Conservation (phyloP, 2,888 invertebrate genomes). For the Diplazon laetatorius region DNA sequence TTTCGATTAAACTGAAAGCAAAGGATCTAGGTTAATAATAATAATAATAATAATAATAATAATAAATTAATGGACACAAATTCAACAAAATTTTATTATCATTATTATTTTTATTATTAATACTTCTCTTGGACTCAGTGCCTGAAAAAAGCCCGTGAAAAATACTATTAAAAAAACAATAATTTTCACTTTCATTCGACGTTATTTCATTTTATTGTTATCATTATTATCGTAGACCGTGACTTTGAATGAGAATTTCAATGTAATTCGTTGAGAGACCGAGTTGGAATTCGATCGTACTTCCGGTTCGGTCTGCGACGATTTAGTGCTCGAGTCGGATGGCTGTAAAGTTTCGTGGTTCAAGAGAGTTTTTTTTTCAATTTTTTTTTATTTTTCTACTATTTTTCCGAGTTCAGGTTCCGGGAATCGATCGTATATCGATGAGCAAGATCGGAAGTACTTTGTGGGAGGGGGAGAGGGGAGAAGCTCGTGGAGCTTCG, state of each 20-base stretch:
- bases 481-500: not conserved
- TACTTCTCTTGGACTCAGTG: too few species aligned
- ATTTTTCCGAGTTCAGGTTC: too few species aligned
- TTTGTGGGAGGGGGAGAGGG: too few species aligned
- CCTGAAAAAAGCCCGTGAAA: too few species aligned
- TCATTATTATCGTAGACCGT: not conserved
- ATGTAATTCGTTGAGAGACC: constrained; percentile 23
- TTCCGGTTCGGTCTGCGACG: not conserved
- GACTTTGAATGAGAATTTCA: constrained; percentile 25
- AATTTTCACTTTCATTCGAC: too few species aligned
- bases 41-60: too few species aligned
- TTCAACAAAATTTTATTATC: too few species aligned
- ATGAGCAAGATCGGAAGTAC: constrained; percentile 17
- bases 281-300: not conserved
- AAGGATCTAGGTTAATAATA: not conserved
- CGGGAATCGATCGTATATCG: constrained; percentile 33
- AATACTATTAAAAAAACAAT: too few species aligned
- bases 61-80: too few species aligned
- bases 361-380: not conserved
- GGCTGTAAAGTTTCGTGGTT: not conserved
- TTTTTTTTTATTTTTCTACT: not conserved
- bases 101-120: too few species aligned
- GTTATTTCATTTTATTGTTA: too few species aligned
- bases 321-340: not conserved
- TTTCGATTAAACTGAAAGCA: too few species aligned